phyloP scores from a whole-genome alignment of 1,140 invertebrate species.

The Tetraneura akinire region DNA sequence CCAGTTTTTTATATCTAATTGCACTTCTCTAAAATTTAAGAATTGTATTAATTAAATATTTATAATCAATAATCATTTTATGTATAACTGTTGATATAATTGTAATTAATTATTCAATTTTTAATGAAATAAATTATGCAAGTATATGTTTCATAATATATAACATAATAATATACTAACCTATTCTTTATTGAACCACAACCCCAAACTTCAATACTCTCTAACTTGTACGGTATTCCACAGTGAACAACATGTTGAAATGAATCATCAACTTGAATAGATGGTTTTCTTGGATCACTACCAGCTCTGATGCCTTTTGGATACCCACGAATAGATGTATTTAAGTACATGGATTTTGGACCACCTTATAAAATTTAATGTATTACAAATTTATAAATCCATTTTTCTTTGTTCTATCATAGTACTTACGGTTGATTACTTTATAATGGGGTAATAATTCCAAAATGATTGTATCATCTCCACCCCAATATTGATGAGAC shows the following conservation, averaged over 20 bases:
- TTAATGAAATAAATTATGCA: background rate
- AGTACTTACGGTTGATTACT: constrained; percentile 62
- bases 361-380: constrained; percentile 64
- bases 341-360: constrained; percentile 79
- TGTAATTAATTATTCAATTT: background rate
- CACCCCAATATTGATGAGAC: constrained; percentile 81
- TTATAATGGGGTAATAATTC: constrained; percentile 77
- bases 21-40: constrained; percentile 67
- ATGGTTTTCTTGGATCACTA: constrained; percentile 72
- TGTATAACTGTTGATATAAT: too few species aligned
- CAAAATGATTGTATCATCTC: constrained; percentile 73
- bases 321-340: constrained; percentile 79
- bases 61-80: background rate
- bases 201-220: constrained; percentile 76
- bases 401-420: background rate
- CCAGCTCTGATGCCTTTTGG: constrained; percentile 82
- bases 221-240: constrained; percentile 63
- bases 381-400: constrained; percentile 48
- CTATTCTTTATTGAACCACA: constrained; percentile 72
- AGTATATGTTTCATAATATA: background rate
- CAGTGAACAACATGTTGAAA: constrained; percentile 66
- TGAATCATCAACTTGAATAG: constrained; percentile 72
- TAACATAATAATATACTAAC: constrained; percentile 56
- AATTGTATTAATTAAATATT: background rate
- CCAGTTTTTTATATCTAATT: constrained; percentile 88